Conservation (phyloP, 1,140 invertebrate genomes). For the Chironomus striatipennis region DNA sequence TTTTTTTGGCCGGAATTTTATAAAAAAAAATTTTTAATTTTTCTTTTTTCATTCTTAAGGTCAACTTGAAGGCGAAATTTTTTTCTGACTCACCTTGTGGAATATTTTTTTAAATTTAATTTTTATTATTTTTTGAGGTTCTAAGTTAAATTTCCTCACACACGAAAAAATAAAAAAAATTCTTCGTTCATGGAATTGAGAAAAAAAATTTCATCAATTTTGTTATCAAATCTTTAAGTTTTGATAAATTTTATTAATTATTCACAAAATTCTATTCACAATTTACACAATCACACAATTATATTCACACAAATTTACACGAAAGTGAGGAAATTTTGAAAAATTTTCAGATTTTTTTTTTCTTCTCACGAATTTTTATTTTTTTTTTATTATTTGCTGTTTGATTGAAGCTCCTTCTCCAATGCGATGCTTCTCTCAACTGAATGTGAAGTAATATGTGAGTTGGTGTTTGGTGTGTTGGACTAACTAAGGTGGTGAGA, state of each 20-base stretch:
- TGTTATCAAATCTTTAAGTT: not conserved
- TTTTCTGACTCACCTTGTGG: not conserved
- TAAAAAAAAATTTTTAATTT: not conserved
- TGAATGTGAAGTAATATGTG: not conserved
- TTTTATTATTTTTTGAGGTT: not conserved
- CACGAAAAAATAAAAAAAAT: not conserved
- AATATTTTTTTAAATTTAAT: not conserved
- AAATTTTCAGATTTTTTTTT: not conserved
- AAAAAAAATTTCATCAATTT: not conserved
- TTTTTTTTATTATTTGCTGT: not conserved
- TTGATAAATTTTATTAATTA: not conserved
- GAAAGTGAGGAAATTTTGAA: not conserved
- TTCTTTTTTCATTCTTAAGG: not conserved
- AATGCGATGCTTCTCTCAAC: not conserved
- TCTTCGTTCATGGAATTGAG: not conserved
- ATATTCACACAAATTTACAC: too few relatives aligned
- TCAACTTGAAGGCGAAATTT: not conserved
- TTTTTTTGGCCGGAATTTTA: too few relatives aligned
- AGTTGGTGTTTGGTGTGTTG: too few relatives aligned
- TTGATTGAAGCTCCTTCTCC: not conserved
- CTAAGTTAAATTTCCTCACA: not conserved
- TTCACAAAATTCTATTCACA: not conserved
- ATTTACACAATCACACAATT: not conserved
- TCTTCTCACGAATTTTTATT: not conserved
- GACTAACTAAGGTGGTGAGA: too few relatives aligned